These are phyloP conservation scores for Erythrocercus mccallii DNA, from an alignment of 2,113 vertebrate genomes.

Conservation along the genomic window DNA sequence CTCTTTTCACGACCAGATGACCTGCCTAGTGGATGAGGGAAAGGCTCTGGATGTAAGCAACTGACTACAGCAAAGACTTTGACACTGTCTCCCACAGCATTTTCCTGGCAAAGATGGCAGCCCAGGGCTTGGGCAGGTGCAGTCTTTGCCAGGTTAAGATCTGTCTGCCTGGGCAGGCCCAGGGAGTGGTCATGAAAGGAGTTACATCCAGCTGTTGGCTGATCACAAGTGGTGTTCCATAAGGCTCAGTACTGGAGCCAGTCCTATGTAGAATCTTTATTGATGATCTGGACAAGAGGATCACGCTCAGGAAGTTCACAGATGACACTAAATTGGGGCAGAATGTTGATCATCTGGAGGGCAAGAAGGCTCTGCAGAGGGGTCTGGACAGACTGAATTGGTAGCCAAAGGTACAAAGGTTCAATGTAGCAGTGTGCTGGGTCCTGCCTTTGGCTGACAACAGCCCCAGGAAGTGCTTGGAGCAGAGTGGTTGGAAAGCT, in stretches of 20 bases:
- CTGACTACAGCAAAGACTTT: neutral
- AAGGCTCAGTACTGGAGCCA: neutral
- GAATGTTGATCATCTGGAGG: neutral
- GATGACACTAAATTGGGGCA: neutral
- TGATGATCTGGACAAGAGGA: neutral
- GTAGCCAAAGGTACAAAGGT: neutral
- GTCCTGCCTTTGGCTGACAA: neutral
- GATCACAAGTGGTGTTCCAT: neutral
- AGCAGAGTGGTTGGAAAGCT: neutral
- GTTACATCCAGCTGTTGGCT: neutral
- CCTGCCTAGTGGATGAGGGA: neutral
- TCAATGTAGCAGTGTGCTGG: fast-evolving
- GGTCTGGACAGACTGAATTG: neutral
- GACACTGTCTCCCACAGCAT: neutral
- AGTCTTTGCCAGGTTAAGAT: neutral
- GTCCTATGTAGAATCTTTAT: neutral
- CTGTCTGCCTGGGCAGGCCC: neutral
- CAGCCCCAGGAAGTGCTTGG: neutral
- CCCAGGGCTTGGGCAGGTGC: neutral
- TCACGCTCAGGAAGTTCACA: neutral
- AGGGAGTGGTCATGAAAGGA: neutral
- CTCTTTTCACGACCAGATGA: neutral
- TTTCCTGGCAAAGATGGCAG: neutral
- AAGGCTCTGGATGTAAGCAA: neutral
- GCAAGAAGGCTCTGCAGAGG: neutral